A percentile compares a stretch with the other conserved stretches of the same genome.
Evolutionary conservation across 2,113 vertebrate genomes (phyloP).

Genomic region (Fulica atra): DNA sequence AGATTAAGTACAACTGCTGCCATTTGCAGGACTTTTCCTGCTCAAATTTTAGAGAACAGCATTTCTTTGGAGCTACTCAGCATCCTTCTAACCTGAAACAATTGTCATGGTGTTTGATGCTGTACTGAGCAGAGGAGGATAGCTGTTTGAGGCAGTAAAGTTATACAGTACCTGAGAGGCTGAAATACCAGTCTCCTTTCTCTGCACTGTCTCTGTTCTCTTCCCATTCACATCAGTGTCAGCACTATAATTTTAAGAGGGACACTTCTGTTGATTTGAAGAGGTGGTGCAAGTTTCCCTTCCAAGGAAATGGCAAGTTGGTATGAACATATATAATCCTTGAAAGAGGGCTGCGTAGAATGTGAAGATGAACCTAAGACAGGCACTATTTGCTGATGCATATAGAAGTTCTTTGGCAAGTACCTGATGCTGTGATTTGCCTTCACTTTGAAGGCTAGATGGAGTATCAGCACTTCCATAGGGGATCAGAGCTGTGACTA

Average conservation of each 20-base stretch:
- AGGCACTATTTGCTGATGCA: background rate
- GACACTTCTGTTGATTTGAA: background rate
- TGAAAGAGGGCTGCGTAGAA: background rate
- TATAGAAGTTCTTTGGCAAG: background rate
- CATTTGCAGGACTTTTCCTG: background rate
- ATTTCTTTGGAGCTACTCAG: background rate
- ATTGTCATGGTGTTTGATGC: background rate
- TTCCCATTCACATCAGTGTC: background rate
- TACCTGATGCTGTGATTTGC: background rate
- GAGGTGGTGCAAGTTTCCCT: background rate
- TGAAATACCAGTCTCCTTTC: background rate
- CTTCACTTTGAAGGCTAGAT: background rate
- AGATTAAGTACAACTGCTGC: background rate
- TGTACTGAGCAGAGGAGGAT: background rate
- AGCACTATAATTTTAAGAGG: background rate
- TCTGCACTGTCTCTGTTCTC: background rate
- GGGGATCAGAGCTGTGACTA: background rate
- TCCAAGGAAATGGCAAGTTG: background rate
- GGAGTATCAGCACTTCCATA: background rate
- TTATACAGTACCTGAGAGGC: background rate
- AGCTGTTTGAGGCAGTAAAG: background rate
- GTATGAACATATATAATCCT: background rate
- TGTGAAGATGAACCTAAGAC: background rate
- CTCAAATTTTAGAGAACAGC: background rate
- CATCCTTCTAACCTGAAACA: background rate